Evolutionary conservation across 2,888 invertebrate species (phyloP).

Genomic region (Brenthis hecate): DNA sequence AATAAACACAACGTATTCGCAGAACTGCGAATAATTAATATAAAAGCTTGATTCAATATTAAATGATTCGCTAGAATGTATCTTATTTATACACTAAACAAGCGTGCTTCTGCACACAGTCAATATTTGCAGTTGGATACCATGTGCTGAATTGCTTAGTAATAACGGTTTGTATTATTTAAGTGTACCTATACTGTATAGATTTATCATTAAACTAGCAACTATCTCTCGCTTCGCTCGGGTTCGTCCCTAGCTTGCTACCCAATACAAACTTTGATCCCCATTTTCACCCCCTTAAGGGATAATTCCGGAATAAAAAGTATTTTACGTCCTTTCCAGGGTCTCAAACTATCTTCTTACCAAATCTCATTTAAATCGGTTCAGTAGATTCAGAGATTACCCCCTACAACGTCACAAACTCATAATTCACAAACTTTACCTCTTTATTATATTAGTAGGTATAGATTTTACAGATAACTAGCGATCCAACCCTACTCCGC

Average conservation of each 20-base stretch:
- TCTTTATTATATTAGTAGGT: too few relatives aligned
- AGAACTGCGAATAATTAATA: not conserved
- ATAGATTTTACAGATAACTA: not conserved
- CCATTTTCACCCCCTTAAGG: too few relatives aligned
- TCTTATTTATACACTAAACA: slow-evolving; percentile 24
- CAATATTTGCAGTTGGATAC: slow-evolving; percentile 28
- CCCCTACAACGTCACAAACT: too few relatives aligned
- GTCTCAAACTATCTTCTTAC: too few relatives aligned
- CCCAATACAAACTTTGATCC: too few relatives aligned
- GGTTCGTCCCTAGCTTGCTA: too few relatives aligned
- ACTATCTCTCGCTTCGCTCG: not conserved
- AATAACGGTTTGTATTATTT: slow-evolving; percentile 21
- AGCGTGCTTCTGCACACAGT: slow-evolving; percentile 19
- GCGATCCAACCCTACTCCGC: too few relatives aligned
- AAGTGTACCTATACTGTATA: not conserved
- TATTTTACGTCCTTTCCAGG: too few relatives aligned
- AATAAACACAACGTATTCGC: not conserved
- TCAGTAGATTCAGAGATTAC: too few relatives aligned
- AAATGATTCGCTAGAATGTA: slow-evolving; percentile 18
- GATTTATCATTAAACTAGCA: not conserved
- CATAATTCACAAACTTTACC: too few relatives aligned
- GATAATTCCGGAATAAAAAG: too few relatives aligned
- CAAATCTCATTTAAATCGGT: too few relatives aligned
- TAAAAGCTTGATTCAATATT: slow-evolving; percentile 14
- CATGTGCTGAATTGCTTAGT: slow-evolving; percentile 26